Conservation (phyloP, 1,140 invertebrate genomes). For the Melitaea cinxia region DNA sequence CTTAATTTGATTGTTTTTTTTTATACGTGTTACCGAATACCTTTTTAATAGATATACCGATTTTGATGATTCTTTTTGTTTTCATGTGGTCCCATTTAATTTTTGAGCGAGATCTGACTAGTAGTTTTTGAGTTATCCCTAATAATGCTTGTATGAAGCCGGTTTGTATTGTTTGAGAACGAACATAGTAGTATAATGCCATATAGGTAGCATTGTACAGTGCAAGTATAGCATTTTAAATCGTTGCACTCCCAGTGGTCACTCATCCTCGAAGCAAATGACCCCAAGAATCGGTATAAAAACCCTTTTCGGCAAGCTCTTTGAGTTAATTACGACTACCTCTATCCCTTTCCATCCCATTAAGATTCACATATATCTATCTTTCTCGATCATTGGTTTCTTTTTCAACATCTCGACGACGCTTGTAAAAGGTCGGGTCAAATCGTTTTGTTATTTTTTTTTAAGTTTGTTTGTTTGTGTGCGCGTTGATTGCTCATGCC, state of each 20-base stretch:
- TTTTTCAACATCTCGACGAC: conserved; percentile 53
- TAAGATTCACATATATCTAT: conserved; percentile 30
- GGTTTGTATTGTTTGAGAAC: too few relatives aligned
- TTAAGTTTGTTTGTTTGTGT: conserved; percentile 59
- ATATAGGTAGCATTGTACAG: too few relatives aligned
- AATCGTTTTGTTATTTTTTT: conserved; percentile 63
- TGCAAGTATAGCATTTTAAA: not conserved
- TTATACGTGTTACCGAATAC: too few relatives aligned
- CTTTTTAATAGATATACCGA: too few relatives aligned
- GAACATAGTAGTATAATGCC: too few relatives aligned
- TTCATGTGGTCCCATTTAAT: too few relatives aligned
- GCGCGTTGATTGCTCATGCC: conserved; percentile 63
- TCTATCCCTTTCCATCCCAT: conserved; percentile 43
- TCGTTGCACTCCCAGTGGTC: not conserved
- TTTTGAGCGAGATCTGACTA: too few relatives aligned
- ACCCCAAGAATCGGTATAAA: conserved; percentile 37
- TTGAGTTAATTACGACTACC: conserved; percentile 69
- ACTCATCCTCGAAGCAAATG: conserved; percentile 18
- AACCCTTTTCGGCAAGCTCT: conserved; percentile 70
- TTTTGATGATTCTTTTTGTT: too few relatives aligned
- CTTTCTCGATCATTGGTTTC: conserved; percentile 38
- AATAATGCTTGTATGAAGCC: too few relatives aligned
- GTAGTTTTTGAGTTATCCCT: too few relatives aligned
- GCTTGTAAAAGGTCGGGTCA: conserved; percentile 67
- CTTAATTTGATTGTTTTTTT: too few relatives aligned